Base-by-base conservation (phyloP, 2,888 invertebrate genomes). In the Eristalinus aeneus region DNA sequence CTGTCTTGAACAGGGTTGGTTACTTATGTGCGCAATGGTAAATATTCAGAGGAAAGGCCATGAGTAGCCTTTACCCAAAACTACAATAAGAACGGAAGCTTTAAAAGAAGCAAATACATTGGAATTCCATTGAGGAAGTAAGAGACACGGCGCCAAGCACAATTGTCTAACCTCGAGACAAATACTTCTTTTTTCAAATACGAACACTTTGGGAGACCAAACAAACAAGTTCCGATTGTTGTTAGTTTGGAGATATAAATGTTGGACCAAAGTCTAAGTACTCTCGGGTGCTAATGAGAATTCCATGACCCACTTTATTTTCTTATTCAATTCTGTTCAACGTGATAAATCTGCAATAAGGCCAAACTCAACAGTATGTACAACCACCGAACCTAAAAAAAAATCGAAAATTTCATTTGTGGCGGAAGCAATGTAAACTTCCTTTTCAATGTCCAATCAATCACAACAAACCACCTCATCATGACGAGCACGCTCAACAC, bases 331-430 rank as follows among this genome's bases (percentile, higher is more conserved):
- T 80, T 80, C 63, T 61, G 39, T 68, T 63, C 12, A 39, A 74
- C 22, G 39, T 74, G 79, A 74, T 80, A 74, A 79, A 67, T 73
- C 73, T 67, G 67, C 72, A 67, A 79, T 72, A 60, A 79, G 67
- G 67, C 63, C 65, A 61, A 27, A 9, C 27, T 36, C 46, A 46
- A 11, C n/a, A n/a, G 46, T 31, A 9, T 34, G 23, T 12, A 27
- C 31, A 46, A 22, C 5, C 12, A 58, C 1, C 63, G 16, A 71
- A 31, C 31, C 61, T 36, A 46, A 54, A 54, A 2, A 12, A 65
- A 65, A 64, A 53, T 32, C 12, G 46, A 61, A 53, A 46, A 36
- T 69, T 56, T 31, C 61, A 67, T 27, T 53, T 20, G 53, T 10
- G n/a, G 53, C 53, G 34, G 23, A 16, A 69, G 31, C 27, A 39